Evolutionary conservation across 2,113 vertebrate species (phyloP), one percentile per base, ranked within the genome.

Genomic region (Gambusia holbrooki): DNA sequence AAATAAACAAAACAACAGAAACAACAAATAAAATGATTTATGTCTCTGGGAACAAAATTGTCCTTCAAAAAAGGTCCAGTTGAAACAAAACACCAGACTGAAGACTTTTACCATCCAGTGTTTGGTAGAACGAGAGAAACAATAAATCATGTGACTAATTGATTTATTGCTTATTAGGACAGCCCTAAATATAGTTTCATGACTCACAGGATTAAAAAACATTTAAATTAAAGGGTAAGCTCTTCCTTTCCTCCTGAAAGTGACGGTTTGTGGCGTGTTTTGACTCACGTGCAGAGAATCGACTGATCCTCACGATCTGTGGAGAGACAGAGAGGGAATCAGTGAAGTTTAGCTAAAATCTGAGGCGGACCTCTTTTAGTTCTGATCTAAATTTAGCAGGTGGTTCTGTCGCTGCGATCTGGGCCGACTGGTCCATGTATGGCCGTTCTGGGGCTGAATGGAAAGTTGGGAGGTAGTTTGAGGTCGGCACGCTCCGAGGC

Each of bases 281-380:
- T 33, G 37, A 93, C 93, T 94, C 86, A 94, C 93, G 93, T 94
- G 93, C 93, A 94, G 66, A 94, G 93, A 66, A 94, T 93, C 27
- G 93, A 94, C 89, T 94, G 93, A 86, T 94, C 93, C 89, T 94
- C 92, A 3, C 93, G 92, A 77, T 94, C 93, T 94, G 87, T 66
- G 77, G 74, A 67, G 78, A 67, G 69, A 74, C 30, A 70, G 27
- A 22, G 40, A 42, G 25, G 32, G 77, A 35, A 48, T 25, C 28
- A 17, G 61, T 64, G 69, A 78, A 28, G 75, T 71, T 79, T 73
- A 89, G 64, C 66, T 73, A 33, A 80, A 82, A 19, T 22, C 45
- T 48, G 45, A 48, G 45, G 17, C 17, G 45, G 17, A 48, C 51
- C 51, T 58, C 22, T n/a, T 58, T n/a, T 58, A n/a, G 22, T 10